Evolutionary conservation across 1,140 invertebrate genomes (phyloP).

Genomic region (Argopecten irradians): DNA sequence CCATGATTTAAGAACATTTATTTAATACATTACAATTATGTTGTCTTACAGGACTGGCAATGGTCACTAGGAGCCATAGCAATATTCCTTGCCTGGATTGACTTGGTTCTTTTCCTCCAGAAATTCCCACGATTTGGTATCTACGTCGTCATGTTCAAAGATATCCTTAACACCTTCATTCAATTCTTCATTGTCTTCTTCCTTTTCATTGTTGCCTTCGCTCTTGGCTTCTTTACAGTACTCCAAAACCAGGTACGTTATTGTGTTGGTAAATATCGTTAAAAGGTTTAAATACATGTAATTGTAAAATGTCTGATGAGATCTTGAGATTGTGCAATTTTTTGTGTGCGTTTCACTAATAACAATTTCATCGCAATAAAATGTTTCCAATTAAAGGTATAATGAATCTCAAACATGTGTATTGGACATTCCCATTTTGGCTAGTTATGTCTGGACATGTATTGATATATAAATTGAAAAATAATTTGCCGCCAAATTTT

Average conservation of each 20-base stretch:
- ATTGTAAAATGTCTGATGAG: not conserved
- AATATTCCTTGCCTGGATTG: constrained; percentile 79
- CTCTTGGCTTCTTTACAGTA: constrained; percentile 78
- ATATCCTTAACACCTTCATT: constrained; percentile 79
- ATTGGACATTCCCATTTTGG: too few relatives aligned
- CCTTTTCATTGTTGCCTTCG: constrained; percentile 80
- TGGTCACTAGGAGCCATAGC: constrained; percentile 78
- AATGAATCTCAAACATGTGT: too few relatives aligned
- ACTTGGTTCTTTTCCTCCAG: constrained; percentile 78
- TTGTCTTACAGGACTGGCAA: constrained; percentile 77
- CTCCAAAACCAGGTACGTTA: constrained; percentile 76
- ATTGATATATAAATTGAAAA: too few relatives aligned
- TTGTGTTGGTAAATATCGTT: not conserved
- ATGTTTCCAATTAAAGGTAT: too few relatives aligned
- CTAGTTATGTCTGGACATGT: too few relatives aligned
- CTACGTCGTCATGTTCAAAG: constrained; percentile 81
- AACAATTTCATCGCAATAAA: too few relatives aligned
- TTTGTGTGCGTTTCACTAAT: too few relatives aligned
- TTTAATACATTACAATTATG: not conserved
- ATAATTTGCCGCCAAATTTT: too few relatives aligned
- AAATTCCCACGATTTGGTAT: constrained; percentile 80
- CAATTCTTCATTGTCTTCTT: constrained; percentile 79
- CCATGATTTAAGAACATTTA: not conserved
- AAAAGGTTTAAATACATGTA: not conserved
- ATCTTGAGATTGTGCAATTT: too few relatives aligned